Percentiles rank a stretch among this genome's conserved stretches.
Conservation (phyloP, 1,140 invertebrate species). For the Vanessa tameamea region DNA sequence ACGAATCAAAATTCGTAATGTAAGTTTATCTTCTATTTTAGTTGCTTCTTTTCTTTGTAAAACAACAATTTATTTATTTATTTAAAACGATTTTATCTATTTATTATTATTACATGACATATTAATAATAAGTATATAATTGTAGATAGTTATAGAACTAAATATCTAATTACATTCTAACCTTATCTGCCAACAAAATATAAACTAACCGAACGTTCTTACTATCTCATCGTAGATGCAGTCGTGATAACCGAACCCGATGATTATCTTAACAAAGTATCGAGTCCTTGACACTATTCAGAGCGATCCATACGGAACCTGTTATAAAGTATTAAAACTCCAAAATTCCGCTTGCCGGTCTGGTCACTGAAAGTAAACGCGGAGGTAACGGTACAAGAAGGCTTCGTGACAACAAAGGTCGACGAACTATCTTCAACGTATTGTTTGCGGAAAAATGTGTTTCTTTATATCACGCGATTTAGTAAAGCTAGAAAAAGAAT, state of each 20-base stretch:
- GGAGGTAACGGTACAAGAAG: conserved; percentile 49
- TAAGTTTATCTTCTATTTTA: background rate
- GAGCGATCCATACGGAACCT: conserved; percentile 18
- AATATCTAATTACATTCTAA: background rate
- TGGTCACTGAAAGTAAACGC: conserved; percentile 45
- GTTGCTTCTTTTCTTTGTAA: background rate
- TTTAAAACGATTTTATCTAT: no score
- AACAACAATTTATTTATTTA: no score
- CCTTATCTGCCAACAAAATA: background rate
- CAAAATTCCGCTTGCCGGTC: conserved; percentile 41
- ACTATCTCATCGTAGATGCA: background rate
- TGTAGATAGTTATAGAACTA: no score
- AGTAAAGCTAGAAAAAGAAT: background rate
- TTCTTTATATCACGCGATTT: conserved; percentile 8
- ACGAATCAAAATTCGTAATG: background rate
- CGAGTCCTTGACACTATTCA: conserved; percentile 27
- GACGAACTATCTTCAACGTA: conserved; percentile 46
- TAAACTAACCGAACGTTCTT: background rate
- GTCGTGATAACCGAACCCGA: background rate
- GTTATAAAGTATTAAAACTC: conserved; percentile 27
- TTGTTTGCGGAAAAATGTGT: conserved; percentile 61
- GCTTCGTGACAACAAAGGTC: conserved; percentile 51
- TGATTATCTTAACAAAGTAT: background rate
- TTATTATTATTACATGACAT: no score
- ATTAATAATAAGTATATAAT: no score